A percentile compares a stretch with the other conserved stretches of the same genome.
Evolutionary conservation across 2,113 vertebrate species (phyloP).

Genomic region (Megaleporinus macrocephalus): DNA sequence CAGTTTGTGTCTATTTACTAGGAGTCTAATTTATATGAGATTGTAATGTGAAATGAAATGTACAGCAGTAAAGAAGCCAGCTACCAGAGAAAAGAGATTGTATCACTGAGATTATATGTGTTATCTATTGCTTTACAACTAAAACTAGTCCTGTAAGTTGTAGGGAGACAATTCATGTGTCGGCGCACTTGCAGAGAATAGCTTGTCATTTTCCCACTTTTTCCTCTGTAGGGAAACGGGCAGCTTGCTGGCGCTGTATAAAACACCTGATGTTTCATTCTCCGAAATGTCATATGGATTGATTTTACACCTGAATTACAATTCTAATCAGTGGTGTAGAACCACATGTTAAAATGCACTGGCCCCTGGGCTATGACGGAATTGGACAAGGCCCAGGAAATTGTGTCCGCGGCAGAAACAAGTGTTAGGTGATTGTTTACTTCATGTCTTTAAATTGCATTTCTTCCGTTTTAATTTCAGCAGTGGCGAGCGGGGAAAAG

Average conservation of each 20-base stretch:
- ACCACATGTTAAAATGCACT: conserved; percentile 80
- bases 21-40: neutral
- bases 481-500: conserved; percentile 65
- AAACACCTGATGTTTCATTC: conserved; percentile 76
- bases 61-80: neutral
- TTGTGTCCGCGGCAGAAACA: conserved; percentile 83
- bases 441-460: conserved; percentile 94
- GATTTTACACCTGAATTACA: conserved; percentile 82
- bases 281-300: conserved; percentile 86
- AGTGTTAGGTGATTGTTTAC: conserved; percentile 86
- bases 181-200: neutral
- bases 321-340: conserved; percentile 86
- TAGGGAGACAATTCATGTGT: neutral
- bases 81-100: neutral
- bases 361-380: conserved; percentile 79
- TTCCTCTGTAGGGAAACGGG: conserved; percentile 58
- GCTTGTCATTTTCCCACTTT: conserved; percentile 22
- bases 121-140: conserved; percentile 4
- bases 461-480: conserved; percentile 87
- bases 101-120: neutral
- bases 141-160: conserved; percentile 8
- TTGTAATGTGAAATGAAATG: neutral
- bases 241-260: conserved; percentile 67
- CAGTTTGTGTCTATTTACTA: neutral
- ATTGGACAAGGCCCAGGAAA: conserved; percentile 86